Conservation (phyloP, 2,797 vertebrate species). For the Anabas testudineus region DNA sequence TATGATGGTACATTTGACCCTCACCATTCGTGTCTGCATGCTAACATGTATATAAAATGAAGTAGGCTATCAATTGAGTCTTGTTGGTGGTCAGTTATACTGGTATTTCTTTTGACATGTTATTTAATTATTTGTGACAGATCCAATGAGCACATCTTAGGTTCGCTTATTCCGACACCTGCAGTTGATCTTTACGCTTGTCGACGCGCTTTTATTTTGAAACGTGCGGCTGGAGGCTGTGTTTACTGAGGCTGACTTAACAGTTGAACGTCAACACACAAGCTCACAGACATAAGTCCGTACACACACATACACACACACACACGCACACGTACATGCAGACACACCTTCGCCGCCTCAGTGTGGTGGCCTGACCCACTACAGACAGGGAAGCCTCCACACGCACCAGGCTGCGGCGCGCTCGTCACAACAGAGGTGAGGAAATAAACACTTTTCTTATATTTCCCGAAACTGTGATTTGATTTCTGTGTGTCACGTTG, state of each 20-base stretch:
- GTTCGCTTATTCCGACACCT: not conserved
- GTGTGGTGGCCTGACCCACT: slow-evolving; percentile 29
- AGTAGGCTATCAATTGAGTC: no score
- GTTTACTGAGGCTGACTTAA: slow-evolving; percentile 29
- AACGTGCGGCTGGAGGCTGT: not conserved
- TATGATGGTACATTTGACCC: no score
- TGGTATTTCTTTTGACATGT: no score
- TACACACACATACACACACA: not conserved
- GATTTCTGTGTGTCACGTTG: not conserved
- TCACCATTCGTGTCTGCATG: no score
- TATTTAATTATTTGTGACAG: not conserved
- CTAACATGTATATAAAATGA: no score
- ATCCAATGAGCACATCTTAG: not conserved
- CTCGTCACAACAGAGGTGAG: slow-evolving; percentile 72
- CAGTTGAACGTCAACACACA: slow-evolving; percentile 32
- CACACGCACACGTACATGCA: slow-evolving; percentile 25
- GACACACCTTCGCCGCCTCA: slow-evolving; percentile 55
- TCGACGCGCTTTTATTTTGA: slow-evolving; percentile 59
- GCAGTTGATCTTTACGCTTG: not conserved
- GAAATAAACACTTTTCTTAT: not conserved
- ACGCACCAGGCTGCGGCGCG: slow-evolving; percentile 38
- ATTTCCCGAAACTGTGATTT: not conserved
- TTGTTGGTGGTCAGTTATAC: no score
- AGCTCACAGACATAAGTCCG: slow-evolving; percentile 2
- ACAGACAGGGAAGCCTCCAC: slow-evolving; percentile 40